These are phyloP conservation scores for Entelurus aequoreus DNA, from an alignment of 2,113 vertebrate genomes.

Conservation along the genomic window DNA sequence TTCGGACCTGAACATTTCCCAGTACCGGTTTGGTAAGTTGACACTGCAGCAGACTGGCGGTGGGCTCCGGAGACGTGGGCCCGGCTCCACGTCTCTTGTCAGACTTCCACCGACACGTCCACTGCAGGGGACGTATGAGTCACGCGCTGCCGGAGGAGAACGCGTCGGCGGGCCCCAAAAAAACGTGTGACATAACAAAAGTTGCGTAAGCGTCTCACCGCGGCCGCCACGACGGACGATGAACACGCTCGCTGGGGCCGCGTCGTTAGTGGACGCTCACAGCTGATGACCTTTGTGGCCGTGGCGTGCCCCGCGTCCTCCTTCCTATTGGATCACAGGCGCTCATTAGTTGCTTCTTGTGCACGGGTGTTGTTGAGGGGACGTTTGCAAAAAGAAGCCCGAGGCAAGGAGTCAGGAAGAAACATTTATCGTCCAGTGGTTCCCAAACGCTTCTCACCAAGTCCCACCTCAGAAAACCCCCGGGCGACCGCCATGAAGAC, in stretches of 20 bases:
- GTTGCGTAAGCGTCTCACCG: constrained; percentile 59
- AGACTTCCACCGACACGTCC: no score
- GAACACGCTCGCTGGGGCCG: constrained; percentile 30
- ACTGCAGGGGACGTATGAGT: no score
- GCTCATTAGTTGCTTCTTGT: neutral
- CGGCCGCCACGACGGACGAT: constrained; percentile 38
- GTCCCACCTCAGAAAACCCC: no score
- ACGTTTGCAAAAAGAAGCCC: no score
- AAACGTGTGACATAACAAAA: constrained; percentile 60
- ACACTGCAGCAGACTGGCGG: neutral
- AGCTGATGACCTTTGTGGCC: neutral
- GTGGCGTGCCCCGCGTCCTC: neutral
- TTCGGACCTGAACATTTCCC: neutral
- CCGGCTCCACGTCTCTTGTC: no score
- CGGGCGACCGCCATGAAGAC: no score
- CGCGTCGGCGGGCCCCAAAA: constrained; percentile 17
- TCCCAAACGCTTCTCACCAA: no score
- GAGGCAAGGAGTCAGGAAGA: no score
- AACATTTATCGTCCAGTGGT: no score
- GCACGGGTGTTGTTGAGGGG: no score
- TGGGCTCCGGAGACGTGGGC: neutral
- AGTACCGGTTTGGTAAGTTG: neutral
- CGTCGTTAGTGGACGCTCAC: constrained; percentile 38
- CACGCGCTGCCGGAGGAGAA: no score
- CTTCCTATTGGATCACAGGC: neutral